Conservation (phyloP, 2,888 invertebrate species). For the Aleiodes alternator region DNA sequence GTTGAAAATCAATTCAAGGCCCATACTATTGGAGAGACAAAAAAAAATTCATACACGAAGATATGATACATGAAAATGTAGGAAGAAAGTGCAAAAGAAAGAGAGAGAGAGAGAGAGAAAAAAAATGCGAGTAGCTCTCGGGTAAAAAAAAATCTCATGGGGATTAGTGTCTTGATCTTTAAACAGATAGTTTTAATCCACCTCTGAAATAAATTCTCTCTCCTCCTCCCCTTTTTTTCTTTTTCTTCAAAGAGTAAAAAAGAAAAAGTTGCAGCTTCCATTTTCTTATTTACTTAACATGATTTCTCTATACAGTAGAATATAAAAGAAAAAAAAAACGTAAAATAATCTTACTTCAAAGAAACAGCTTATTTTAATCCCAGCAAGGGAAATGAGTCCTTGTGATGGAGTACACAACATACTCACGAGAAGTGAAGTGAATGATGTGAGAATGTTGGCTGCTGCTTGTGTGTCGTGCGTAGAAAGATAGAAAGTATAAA, state of each 20-base stretch:
- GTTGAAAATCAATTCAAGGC: constrained; percentile 34
- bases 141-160: constrained; percentile 46
- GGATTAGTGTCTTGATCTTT: constrained; percentile 48
- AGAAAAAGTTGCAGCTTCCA: background rate
- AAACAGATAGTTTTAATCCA: constrained; percentile 54
- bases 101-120: background rate
- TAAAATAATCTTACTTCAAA: no score
- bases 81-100: background rate
- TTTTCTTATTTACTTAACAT: no score
- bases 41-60: constrained; percentile 34
- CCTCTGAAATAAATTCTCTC: constrained; percentile 35
- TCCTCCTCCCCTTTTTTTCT: background rate
- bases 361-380: no score
- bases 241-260: background rate
- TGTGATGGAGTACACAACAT: no score
- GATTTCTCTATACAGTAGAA: no score
- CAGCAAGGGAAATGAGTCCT: no score
- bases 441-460: no score
- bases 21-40: constrained; percentile 7
- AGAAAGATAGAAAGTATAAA: constrained; percentile 6
- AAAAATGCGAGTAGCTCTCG: constrained; percentile 21
- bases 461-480: constrained; percentile 6
- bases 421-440: no score
- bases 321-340: no score
- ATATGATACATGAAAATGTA: constrained; percentile 8